A percentile compares a stretch with the other conserved stretches of the same genome.
Conservation (phyloP, 2,797 vertebrate species). For the Malurus leucopterus region DNA sequence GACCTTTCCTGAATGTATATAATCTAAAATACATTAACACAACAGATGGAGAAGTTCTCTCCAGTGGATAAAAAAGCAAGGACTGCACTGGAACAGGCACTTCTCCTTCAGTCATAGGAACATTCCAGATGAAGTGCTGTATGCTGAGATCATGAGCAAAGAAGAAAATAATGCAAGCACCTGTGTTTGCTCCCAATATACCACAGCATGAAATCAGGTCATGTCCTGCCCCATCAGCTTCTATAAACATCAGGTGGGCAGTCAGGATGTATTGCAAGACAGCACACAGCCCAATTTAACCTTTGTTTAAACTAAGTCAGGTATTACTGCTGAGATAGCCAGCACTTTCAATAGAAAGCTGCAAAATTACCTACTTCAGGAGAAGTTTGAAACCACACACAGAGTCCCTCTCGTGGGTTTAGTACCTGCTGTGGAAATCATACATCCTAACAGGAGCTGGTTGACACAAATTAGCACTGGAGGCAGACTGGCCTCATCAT, state of each 20-base stretch:
- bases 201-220: background rate
- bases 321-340: background rate
- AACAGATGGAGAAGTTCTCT: background rate
- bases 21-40: background rate
- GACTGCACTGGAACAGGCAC: background rate
- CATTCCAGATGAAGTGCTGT: background rate
- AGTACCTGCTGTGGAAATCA: background rate
- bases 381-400: background rate
- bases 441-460: background rate
- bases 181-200: background rate
- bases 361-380: background rate
- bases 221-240: background rate
- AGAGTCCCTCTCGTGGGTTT: background rate
- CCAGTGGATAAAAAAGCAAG: background rate
- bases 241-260: background rate
- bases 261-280: background rate
- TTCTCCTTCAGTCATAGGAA: background rate
- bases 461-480: background rate
- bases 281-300: background rate
- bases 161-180: background rate
- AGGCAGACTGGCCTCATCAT: background rate
- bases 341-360: background rate
- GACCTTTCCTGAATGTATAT: background rate
- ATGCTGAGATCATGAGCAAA: background rate
- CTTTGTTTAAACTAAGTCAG: constrained; percentile 5